Base-by-base conservation (phyloP, 2,113 vertebrate species). In the Heterochromis multidens region DNA sequence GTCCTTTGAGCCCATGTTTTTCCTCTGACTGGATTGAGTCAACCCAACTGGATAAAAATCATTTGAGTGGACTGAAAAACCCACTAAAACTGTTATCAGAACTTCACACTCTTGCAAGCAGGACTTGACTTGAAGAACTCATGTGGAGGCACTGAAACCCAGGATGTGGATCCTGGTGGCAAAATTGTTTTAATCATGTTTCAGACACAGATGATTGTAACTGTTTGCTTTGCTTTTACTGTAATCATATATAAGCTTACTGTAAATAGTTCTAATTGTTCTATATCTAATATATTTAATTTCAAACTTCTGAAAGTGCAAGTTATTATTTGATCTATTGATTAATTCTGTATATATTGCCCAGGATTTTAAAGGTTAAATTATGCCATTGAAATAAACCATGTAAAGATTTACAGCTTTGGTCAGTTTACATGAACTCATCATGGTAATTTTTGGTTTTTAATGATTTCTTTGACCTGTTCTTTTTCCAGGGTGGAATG, bases 271-370 rank as follows among this genome's bases (percentile, higher is more conserved):
- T 87, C 77, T 83, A 58, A 72, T 21, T 80, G 80, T 87, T 87
- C 82, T 89, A 87, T 91, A 93, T 90, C 89, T 93, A 93, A 94
- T 90, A 93, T 94, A 93, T 95, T 94, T 94, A 93, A 95, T 93
- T 94, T 92, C 93, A 94, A 91, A 72, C 72, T 81, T 80, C 49
- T 52, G 25, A 81, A 86, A 89, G 29, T 89, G 52, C 60, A 79
- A 83, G 67, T 92, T 65, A 80, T 91, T 83, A 88, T 86, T 92
- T 88, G 7, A 90, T 33, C 21, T 21, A n/a, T 37, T 88, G 12
- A 79, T 88, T 65, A 35, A 80, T 81, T 88, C n/a, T 94, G 85
- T 90, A 83, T 77, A 91, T 88, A 86, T 33, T 89, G 79, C n/a
- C 65, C 12, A 65, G 72, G 76, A 79, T 87, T 91, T 93, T 87